These are phyloP conservation scores for Sparidentex hasta DNA, from an alignment of 2,797 vertebrate species.

Conservation along the genomic window DNA sequence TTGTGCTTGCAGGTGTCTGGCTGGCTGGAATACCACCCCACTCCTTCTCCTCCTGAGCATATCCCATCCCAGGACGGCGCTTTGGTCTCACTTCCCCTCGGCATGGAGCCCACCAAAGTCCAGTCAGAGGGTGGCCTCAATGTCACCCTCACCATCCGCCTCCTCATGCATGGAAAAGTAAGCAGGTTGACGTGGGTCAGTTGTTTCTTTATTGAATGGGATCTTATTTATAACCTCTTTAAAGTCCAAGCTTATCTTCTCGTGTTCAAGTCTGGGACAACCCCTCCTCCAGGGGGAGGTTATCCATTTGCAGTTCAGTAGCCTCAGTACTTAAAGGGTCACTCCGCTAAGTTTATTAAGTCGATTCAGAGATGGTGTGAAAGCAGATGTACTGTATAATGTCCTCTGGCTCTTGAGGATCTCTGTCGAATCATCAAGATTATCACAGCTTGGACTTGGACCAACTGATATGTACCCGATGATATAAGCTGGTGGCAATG, in stretches of 20 bases:
- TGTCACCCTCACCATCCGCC: slow-evolving; percentile 96
- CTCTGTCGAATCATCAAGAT: background rate
- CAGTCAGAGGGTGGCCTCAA: slow-evolving; percentile 96
- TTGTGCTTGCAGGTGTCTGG: slow-evolving; percentile 79
- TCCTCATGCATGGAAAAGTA: slow-evolving; percentile 93
- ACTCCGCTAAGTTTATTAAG: background rate
- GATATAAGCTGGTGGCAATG: background rate
- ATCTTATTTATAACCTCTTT: background rate
- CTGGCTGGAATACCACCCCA: slow-evolving; percentile 79
- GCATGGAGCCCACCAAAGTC: slow-evolving; percentile 95
- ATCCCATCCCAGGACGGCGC: slow-evolving; percentile 68
- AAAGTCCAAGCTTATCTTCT: background rate
- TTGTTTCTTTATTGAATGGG: background rate
- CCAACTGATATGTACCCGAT: background rate
- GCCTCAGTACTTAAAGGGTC: background rate
- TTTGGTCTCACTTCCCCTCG: slow-evolving; percentile 70
- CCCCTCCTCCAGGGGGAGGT: background rate
- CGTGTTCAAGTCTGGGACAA: background rate
- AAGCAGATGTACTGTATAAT: background rate
- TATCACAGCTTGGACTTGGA: background rate
- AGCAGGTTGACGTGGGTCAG: slow-evolving; percentile 26
- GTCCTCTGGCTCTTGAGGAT: background rate
- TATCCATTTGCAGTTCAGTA: background rate
- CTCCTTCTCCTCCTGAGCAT: slow-evolving; percentile 73
- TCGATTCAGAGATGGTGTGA: background rate